Evolutionary conservation across 2,113 vertebrate species (phyloP).

Genomic region (Gobio gobio): DNA sequence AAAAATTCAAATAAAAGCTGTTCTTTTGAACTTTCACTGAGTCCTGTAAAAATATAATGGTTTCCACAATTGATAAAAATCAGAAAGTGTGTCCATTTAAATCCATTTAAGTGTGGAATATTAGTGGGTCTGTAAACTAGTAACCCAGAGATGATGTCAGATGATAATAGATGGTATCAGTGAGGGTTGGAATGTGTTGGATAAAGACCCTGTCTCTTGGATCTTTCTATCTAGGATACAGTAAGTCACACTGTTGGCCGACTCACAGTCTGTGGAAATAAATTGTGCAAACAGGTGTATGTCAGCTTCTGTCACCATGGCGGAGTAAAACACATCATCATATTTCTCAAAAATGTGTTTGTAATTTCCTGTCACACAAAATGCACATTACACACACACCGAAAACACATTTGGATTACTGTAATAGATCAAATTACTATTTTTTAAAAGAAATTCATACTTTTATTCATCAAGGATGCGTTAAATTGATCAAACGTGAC

Average conservation of each 20-base stretch:
- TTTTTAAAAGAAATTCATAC: too few species aligned
- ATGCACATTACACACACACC: background rate
- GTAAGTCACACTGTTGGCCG: slow-evolving; percentile 2
- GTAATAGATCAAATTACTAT: background rate
- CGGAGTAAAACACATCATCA: slow-evolving; percentile 4
- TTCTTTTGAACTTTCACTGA: too few species aligned
- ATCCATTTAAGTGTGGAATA: slow-evolving; percentile 37
- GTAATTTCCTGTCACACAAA: slow-evolving; percentile 15
- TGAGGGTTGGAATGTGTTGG: background rate
- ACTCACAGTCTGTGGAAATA: slow-evolving; percentile 16
- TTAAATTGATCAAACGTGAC: too few species aligned
- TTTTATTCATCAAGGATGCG: too few species aligned
- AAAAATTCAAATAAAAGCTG: too few species aligned
- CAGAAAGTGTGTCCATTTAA: too few species aligned
- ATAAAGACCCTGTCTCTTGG: background rate
- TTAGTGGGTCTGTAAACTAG: slow-evolving; percentile 25
- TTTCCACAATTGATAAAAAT: too few species aligned
- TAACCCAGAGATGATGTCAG: slow-evolving; percentile 28
- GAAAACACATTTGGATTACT: background rate
- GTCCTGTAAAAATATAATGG: too few species aligned
- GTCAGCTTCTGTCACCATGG: background rate
- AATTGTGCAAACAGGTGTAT: slow-evolving; percentile 5
- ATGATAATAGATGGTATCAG: slow-evolving; percentile 1
- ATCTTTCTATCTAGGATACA: slow-evolving; percentile 9
- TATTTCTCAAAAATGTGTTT: background rate